These are phyloP conservation scores for Papilio polyxenes DNA, from an alignment of 1,140 invertebrate genomes.

Conservation along the genomic window DNA sequence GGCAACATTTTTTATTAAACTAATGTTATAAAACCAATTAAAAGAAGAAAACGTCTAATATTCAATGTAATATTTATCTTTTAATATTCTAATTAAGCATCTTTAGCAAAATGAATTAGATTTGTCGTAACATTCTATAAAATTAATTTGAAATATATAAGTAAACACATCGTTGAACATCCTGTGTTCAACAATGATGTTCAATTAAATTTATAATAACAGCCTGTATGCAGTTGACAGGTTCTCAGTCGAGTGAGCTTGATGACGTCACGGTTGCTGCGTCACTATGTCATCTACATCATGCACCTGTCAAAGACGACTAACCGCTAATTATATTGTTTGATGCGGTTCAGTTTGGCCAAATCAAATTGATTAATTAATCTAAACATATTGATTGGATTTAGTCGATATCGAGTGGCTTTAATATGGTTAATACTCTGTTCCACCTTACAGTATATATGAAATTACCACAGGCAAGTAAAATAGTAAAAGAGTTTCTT, in stretches of 20 bases:
- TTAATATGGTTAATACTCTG: not conserved
- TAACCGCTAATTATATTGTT: constrained; percentile 33
- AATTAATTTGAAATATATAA: not conserved
- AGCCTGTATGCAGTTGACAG: not conserved
- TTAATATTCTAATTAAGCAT: too few relatives aligned
- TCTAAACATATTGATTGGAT: constrained; percentile 19
- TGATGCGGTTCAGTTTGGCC: constrained; percentile 15
- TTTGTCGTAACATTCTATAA: not conserved
- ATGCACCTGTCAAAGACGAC: constrained; percentile 28
- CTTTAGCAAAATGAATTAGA: too few relatives aligned
- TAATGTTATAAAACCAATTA: too few relatives aligned
- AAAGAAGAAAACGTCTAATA: too few relatives aligned
- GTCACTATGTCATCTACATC: constrained; percentile 15
- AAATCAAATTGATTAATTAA: constrained; percentile 31
- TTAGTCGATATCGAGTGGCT: not conserved
- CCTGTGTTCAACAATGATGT: not conserved
- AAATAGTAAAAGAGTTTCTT: too few relatives aligned
- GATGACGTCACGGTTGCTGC: constrained; percentile 1
- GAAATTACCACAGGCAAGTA: too few relatives aligned
- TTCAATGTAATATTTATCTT: too few relatives aligned
- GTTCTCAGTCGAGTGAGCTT: constrained; percentile 7
- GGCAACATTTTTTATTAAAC: too few relatives aligned
- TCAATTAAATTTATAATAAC: constrained; percentile 1
- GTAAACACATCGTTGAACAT: not conserved
- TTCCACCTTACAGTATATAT: too few relatives aligned